phyloP scores from a whole-genome alignment of 2,888 invertebrate genomes.

The Lampropteryx suffumata region DNA sequence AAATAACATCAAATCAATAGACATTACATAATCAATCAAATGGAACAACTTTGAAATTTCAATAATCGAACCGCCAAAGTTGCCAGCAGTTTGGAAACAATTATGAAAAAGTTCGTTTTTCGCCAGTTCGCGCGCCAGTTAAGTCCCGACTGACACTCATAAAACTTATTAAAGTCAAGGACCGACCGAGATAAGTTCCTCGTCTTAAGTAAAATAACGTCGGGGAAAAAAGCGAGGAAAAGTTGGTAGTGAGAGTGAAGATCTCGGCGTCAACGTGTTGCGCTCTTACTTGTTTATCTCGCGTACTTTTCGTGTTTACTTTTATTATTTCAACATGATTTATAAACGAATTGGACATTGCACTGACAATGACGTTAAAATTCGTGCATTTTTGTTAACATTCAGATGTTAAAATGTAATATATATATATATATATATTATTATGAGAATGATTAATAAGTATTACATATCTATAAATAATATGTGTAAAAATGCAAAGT shows the following conservation, averaged over 20 bases:
- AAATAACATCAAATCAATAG: conserved; percentile 47
- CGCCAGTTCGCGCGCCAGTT: conserved; percentile 77
- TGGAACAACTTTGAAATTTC: conserved; percentile 62
- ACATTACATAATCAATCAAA: conserved; percentile 59
- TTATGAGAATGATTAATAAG: no score
- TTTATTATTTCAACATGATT: conserved; percentile 26
- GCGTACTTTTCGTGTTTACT: conserved; percentile 47
- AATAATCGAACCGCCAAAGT: conserved; percentile 73
- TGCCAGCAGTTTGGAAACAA: conserved; percentile 74
- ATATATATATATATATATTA: no score
- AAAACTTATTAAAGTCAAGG: conserved; percentile 83
- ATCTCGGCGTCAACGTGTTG: conserved; percentile 68
- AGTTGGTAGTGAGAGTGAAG: conserved; percentile 75
- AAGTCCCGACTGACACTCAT: conserved; percentile 80
- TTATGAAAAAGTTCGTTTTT: conserved; percentile 80
- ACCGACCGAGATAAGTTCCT: conserved; percentile 81
- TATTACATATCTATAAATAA: no score
- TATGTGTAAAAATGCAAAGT: neutral
- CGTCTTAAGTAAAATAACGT: conserved; percentile 82
- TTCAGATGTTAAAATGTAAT: no score
- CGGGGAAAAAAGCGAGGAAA: conserved; percentile 74
- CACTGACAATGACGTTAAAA: neutral
- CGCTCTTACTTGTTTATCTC: conserved; percentile 54
- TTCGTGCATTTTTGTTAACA: no score
- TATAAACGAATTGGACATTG: neutral